Evolutionary conservation across 1,140 invertebrate species (phyloP), one percentile per base, ranked within the genome.

Genomic region (Dendroctonus ponderosae): DNA sequence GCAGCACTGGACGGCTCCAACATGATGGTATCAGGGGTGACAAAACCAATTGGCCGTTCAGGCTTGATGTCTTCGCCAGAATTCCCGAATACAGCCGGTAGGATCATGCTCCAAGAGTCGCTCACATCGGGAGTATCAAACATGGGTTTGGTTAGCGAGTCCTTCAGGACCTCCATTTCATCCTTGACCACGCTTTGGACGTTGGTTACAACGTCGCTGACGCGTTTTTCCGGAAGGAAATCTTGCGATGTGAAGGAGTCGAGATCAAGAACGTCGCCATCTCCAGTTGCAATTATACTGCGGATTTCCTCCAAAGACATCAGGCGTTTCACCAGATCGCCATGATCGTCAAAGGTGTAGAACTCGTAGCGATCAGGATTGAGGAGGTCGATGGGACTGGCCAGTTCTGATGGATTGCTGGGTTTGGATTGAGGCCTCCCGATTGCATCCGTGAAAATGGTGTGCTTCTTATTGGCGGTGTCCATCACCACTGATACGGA

Each of bases 261-360:
- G 48, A 68, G 71, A 46, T 70, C 71, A 8, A 71, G 11, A 41
- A 68, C 65, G 61, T 87, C 86, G 59, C 86, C 85, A 69, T 90
- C 88, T 4, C 89, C 89, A 38, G 86, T 87, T 1, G 91, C 91
- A 40, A 92, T 90, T 58, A 93, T 88, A 49, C 87, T 87, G 75
- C 91, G 89, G 62, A 93, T 92, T 79, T 93, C 89, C 71, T 90
- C 83, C 70, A 91, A 80, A 39, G 89, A 91, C 91, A 93, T 92
- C 40, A 92, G 81, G 68, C 88, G 82, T 73, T 90, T 91, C 0
- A 92, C 85, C 26, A 92, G 82, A 73, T 92, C 89, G 26, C 91
- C 91, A 49, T 86, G 86, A 71, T 91, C 88, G 73, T 92, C 87
- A 72, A 92, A 91, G 0, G 91, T 92, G 73, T 91, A 92, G 76